Percentiles rank a stretch among this genome's conserved stretches.
phyloP scores from a whole-genome alignment of 2,888 invertebrate species.

The Acanthosoma haemorrhoidale region DNA sequence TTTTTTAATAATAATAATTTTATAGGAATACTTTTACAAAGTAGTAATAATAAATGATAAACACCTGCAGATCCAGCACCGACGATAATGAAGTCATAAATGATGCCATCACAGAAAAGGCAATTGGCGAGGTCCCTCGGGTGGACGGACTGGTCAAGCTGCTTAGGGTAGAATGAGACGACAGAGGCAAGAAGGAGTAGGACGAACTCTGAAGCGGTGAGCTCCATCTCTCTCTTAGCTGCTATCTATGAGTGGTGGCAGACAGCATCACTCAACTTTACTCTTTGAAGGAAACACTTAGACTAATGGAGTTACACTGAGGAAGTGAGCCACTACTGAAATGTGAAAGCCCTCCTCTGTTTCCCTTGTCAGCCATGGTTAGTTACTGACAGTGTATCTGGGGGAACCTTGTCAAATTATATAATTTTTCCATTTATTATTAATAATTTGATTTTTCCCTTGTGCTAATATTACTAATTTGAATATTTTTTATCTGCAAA shows the following conservation, averaged over 20 bases:
- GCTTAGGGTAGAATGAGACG: background rate
- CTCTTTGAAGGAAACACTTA: background rate
- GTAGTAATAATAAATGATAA: too few species aligned
- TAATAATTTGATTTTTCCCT: too few species aligned
- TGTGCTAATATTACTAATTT: too few species aligned
- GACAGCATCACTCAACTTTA: background rate
- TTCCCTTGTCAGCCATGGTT: slow-evolving; percentile 14
- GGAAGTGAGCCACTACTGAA: background rate
- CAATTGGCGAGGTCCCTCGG: slow-evolving; percentile 4
- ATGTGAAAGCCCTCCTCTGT: slow-evolving; percentile 14
- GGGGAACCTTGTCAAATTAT: slow-evolving; percentile 9
- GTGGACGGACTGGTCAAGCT: background rate
- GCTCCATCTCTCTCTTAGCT: slow-evolving; percentile 9
- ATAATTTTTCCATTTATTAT: background rate
- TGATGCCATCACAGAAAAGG: slow-evolving; percentile 2
- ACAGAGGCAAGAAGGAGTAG: slow-evolving; percentile 15
- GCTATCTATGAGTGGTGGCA: background rate
- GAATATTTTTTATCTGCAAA: too few species aligned
- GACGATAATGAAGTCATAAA: slow-evolving; percentile 21
- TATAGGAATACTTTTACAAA: too few species aligned
- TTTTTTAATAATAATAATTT: too few species aligned
- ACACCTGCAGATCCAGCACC: slow-evolving; percentile 28
- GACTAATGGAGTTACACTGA: background rate
- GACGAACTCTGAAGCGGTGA: slow-evolving; percentile 13
- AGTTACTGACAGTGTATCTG: slow-evolving; percentile 13